Percentiles rank a stretch among this genome's conserved stretches.
Evolutionary conservation across 2,113 vertebrate genomes (phyloP).

Genomic region (Cheirogaleus medius): DNA sequence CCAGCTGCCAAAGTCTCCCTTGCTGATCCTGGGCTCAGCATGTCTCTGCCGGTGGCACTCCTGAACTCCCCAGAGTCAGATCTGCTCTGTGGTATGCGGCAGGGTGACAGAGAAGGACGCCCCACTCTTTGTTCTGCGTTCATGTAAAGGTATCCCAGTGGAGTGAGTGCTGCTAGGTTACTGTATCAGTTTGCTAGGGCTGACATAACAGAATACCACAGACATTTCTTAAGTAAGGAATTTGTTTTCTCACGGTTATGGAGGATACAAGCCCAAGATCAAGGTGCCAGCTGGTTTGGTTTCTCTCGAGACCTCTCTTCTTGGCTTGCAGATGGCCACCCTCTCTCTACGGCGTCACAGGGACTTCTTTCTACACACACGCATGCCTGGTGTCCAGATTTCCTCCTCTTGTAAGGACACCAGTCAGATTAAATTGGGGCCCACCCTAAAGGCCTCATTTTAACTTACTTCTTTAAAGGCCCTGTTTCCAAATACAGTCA

Average conservation of each 20-base stretch:
- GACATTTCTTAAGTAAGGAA: not conserved
- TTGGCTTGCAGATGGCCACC: fast-evolving
- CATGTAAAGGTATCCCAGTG: not conserved
- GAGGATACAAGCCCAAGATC: not conserved
- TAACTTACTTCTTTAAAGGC: not conserved
- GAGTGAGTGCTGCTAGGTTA: not conserved
- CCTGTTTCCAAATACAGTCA: not conserved
- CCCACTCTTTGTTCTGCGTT: not conserved
- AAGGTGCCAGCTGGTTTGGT: not conserved
- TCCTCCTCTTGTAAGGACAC: not conserved
- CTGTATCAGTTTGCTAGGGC: not conserved
- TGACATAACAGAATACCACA: not conserved
- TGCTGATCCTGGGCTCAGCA: not conserved
- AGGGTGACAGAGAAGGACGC: not conserved
- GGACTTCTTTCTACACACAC: not conserved
- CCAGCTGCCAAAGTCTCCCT: not conserved
- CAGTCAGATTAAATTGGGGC: not conserved
- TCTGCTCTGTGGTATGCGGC: not conserved
- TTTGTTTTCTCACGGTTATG: not conserved
- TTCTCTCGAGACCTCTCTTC: not conserved
- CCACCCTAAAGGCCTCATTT: not conserved
- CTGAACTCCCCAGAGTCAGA: not conserved
- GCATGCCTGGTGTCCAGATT: not conserved
- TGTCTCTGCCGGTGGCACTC: not conserved
- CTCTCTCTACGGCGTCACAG: not conserved